These are phyloP conservation scores for Eunapius fragilis DNA, from an alignment of 37 sponge, comb jelly and placozoan species.

Conservation along the genomic window DNA sequence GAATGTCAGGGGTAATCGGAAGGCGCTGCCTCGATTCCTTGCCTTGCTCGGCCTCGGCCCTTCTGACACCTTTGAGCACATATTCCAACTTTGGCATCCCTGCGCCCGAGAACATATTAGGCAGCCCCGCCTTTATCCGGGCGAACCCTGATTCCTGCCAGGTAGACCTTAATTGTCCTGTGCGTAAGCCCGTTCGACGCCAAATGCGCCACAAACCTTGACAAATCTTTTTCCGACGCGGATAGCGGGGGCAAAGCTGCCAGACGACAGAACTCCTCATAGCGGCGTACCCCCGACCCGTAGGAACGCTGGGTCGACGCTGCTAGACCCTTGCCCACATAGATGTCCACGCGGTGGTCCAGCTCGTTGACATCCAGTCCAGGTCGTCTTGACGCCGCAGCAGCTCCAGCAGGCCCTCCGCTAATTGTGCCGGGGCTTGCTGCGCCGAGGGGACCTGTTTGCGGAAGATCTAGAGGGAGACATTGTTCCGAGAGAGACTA, in stretches of 20 bases:
- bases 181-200: slow-evolving; percentile 9
- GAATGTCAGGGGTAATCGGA: slow-evolving; percentile 21
- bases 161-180: slow-evolving; percentile 44
- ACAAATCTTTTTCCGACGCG: not conserved
- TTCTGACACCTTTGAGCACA: slow-evolving; percentile 37
- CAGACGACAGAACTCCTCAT: not conserved
- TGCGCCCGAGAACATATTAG: slow-evolving; percentile 11
- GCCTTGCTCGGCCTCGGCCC: slow-evolving; percentile 2
- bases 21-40: not conserved
- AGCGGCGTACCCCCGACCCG: not conserved
- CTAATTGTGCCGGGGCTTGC: not conserved
- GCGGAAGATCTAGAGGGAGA: slow-evolving; percentile 28
- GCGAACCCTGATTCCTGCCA: slow-evolving; percentile 44
- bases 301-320: slow-evolving; percentile 5
- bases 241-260: slow-evolving; percentile 3
- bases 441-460: slow-evolving; percentile 14
- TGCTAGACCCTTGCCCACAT: slow-evolving; percentile 28
- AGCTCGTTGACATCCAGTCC: slow-evolving; percentile 33
- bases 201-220: slow-evolving; percentile 26
- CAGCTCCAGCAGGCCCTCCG: slow-evolving; percentile 10
- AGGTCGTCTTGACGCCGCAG: not conserved
- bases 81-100: slow-evolving; percentile 36
- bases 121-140: slow-evolving; percentile 19
- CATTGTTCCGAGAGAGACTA: slow-evolving; percentile 37
- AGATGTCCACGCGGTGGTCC: slow-evolving; percentile 9